A percentile compares a stretch with the other conserved stretches of the same genome.
Conservation (phyloP, 2,888 invertebrate genomes). For the Pyralis farinalis region DNA sequence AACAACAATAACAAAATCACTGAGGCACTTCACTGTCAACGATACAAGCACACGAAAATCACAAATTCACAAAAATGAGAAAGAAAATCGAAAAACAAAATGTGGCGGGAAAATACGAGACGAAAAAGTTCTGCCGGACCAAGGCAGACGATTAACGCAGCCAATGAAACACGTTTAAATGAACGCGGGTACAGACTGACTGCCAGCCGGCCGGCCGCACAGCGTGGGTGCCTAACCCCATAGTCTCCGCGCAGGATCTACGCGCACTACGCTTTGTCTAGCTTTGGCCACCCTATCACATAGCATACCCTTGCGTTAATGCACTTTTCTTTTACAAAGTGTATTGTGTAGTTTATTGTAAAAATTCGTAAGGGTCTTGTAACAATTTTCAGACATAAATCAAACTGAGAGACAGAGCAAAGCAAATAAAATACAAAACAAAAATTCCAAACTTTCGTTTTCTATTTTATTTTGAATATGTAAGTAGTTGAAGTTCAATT, state of each 20-base stretch:
- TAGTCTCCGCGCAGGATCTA: conserved; percentile 56
- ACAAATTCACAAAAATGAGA: conserved; percentile 28
- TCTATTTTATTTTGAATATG: too few relatives aligned
- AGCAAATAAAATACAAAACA: too few relatives aligned
- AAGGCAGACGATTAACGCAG: conserved; percentile 22
- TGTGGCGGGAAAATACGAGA: conserved; percentile 59
- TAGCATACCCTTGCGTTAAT: conserved; percentile 32
- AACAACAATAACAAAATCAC: conserved; percentile 25
- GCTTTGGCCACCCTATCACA: conserved; percentile 50
- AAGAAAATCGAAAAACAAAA: conserved; percentile 29
- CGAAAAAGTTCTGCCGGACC: conserved; percentile 65
- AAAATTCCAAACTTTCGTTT: too few relatives aligned
- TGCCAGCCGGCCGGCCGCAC: conserved; percentile 43
- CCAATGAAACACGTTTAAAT: conserved; percentile 40
- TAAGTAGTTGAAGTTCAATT: too few relatives aligned
- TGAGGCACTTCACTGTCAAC: conserved; percentile 39
- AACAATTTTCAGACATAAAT: too few relatives aligned
- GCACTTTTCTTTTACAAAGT: conserved; percentile 34
- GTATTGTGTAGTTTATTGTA: too few relatives aligned
- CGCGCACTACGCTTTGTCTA: conserved; percentile 59
- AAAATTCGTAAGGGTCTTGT: too few relatives aligned
- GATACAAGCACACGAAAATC: conserved; percentile 39
- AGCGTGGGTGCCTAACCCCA: conserved; percentile 29
- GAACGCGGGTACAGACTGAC: conserved; percentile 52
- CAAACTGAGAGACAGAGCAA: too few relatives aligned